Percentiles rank a stretch among this genome's conserved stretches.
Evolutionary conservation across 2,797 vertebrate genomes (phyloP).

Genomic region (Cynopterus sphinx): DNA sequence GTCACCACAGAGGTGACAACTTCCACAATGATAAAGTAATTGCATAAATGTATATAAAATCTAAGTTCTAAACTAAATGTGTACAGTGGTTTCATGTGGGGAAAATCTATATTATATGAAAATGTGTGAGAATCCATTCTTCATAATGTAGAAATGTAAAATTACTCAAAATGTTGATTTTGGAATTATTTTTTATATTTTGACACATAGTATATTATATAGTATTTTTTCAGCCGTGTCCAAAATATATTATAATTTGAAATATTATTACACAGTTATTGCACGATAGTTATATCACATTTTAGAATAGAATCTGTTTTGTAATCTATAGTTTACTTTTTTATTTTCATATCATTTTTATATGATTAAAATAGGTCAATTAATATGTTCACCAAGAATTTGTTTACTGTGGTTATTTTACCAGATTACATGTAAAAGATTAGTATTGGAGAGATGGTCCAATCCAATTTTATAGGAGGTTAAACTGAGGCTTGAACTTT

Average conservation of each 20-base stretch:
- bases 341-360: background rate
- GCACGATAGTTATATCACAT: background rate
- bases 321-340: background rate
- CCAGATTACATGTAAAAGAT: background rate
- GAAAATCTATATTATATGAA: background rate
- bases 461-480: conserved; percentile 47
- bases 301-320: background rate
- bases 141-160: background rate
- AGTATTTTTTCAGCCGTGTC: background rate
- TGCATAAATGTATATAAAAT: background rate
- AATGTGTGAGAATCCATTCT: background rate
- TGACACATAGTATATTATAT: background rate
- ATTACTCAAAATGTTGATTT: background rate
- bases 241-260: background rate
- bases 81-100: background rate
- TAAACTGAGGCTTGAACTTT: background rate
- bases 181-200: conserved; percentile 9
- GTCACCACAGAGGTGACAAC: background rate
- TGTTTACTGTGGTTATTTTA: background rate
- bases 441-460: background rate
- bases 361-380: background rate
- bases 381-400: background rate
- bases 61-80: background rate
- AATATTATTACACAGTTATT: background rate
- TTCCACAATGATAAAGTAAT: background rate